Conservation (phyloP, 2,113 vertebrate species). For the Seriola dumerili region DNA sequence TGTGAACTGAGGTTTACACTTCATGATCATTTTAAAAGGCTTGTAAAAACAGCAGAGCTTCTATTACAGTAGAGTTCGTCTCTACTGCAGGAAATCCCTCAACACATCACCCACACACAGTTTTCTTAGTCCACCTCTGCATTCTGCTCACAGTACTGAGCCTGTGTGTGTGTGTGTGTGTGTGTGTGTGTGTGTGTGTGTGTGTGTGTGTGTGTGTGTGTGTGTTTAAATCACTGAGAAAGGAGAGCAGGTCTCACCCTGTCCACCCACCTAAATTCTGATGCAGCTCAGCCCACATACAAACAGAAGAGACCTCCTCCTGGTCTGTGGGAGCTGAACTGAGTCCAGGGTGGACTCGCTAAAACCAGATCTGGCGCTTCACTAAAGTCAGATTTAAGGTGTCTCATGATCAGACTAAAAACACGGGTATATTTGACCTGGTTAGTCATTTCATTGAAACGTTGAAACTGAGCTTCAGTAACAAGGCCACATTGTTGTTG, state of each 20-base stretch:
- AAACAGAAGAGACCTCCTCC: conserved; percentile 5
- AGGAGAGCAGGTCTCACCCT: conserved; percentile 16
- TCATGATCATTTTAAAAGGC: no score
- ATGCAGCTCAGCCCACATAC: conserved; percentile 23
- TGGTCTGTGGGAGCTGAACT: conserved; percentile 18
- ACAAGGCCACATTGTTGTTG: no score
- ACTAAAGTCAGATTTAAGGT: neutral
- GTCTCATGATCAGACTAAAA: no score
- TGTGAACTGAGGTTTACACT: no score
- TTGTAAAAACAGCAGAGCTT: neutral
- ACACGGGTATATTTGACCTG: no score
- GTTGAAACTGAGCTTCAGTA: no score
- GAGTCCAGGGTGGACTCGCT: neutral
- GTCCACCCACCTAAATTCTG: conserved; percentile 38
- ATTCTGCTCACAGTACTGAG: conserved; percentile 44
- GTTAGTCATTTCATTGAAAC: no score
- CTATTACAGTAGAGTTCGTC: neutral
- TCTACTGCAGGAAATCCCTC: conserved; percentile 50
- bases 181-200: neutral
- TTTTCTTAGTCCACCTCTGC: conserved; percentile 42
- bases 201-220: conserved; percentile 6
- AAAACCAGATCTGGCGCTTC: no score
- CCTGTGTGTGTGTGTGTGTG: neutral
- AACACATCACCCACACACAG: conserved; percentile 25
- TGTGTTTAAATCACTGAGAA: neutral